These are phyloP conservation scores for Plagodis dolabraria DNA, from an alignment of 2,888 invertebrate species.

Conservation along the genomic window DNA sequence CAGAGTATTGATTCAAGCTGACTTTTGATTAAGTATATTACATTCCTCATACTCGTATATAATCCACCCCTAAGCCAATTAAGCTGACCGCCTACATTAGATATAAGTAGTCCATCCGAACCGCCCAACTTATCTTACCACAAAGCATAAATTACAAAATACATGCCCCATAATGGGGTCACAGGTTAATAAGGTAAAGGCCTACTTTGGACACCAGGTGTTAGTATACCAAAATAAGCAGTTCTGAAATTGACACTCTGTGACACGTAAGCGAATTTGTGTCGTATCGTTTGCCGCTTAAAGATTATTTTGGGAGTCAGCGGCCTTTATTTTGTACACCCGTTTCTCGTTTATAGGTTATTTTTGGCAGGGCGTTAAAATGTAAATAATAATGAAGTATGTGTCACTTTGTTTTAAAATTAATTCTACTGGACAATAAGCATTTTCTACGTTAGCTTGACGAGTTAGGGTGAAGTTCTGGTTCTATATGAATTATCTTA, in stretches of 20 bases:
- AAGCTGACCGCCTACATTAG: constrained; percentile 14
- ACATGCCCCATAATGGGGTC: constrained; percentile 55
- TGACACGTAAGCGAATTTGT: constrained; percentile 14
- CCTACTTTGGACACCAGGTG: constrained; percentile 39
- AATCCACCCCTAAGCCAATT: constrained; percentile 18
- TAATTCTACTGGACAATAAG: too few species aligned
- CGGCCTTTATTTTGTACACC: constrained; percentile 2
- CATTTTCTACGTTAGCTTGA: too few species aligned
- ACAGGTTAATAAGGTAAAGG: constrained; percentile 58
- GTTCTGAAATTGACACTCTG: constrained; percentile 14
- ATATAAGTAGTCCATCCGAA: constrained; percentile 24
- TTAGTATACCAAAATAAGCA: constrained; percentile 19
- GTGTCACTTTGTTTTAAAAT: neutral
- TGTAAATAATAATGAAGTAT: neutral
- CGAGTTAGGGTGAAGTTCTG: too few species aligned
- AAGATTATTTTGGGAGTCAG: constrained; percentile 10
- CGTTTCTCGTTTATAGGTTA: neutral
- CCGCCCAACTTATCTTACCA: constrained; percentile 42
- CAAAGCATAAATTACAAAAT: constrained; percentile 44
- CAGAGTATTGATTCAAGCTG: constrained; percentile 2
- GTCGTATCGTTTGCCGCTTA: constrained; percentile 11
- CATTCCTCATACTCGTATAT: neutral
- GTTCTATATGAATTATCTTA: too few species aligned
- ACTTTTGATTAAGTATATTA: constrained; percentile 6
- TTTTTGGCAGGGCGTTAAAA: neutral